These are phyloP conservation scores for Emydura subglobosa DNA, from an alignment of 2,113 vertebrate species.

Conservation along the genomic window DNA sequence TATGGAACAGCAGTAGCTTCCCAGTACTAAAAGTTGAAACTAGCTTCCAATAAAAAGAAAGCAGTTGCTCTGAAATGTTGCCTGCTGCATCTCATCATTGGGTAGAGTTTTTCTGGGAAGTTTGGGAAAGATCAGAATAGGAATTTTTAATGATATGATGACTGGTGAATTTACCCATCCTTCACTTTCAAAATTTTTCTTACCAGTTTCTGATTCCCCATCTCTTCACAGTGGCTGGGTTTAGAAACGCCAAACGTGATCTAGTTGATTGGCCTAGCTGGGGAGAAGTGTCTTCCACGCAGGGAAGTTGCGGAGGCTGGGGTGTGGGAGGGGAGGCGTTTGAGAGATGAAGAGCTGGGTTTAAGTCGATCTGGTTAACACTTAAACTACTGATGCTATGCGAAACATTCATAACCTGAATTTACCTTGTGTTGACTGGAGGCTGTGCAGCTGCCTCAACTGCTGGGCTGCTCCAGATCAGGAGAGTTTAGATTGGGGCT, in stretches of 20 bases:
- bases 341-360: constrained; percentile 6
- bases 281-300: neutral
- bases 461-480: neutral
- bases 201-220: neutral
- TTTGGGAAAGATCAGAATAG: neutral
- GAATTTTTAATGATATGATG: neutral
- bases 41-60: neutral
- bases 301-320: neutral
- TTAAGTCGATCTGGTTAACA: constrained; percentile 44
- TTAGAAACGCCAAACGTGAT: neutral
- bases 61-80: neutral
- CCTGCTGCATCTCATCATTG: neutral
- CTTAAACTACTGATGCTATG: neutral
- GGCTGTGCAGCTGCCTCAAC: constrained; percentile 11
- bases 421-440: neutral
- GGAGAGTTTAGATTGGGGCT: neutral
- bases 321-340: neutral
- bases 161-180: neutral
- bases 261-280: neutral
- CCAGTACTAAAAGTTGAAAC: neutral
- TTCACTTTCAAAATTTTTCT: neutral
- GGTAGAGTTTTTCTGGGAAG: neutral
- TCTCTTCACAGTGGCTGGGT: neutral
- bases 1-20: constrained; percentile 11
- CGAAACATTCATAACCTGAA: constrained; percentile 3